Conservation (phyloP, 2,113 vertebrate species). For the Rhizomys pruinosus region DNA sequence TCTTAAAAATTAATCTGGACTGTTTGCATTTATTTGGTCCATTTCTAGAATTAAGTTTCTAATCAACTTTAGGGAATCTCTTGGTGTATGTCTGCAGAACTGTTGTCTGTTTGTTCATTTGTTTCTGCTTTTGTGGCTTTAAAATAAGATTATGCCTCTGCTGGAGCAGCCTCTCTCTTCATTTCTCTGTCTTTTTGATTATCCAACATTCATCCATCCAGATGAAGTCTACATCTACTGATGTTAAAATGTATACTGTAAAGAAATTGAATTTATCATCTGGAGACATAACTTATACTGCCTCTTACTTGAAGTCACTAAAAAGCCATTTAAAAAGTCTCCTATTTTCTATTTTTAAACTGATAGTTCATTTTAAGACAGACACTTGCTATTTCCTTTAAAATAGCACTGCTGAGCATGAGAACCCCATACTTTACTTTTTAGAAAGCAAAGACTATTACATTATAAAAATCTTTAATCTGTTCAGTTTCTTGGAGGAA, state of each 20-base stretch:
- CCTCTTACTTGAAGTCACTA: neutral
- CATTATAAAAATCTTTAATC: slow-evolving; percentile 35
- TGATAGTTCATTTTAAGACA: slow-evolving; percentile 58
- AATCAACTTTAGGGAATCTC: neutral
- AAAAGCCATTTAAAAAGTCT: slow-evolving; percentile 13
- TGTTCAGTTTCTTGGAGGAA: slow-evolving; percentile 52
- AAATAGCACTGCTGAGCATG: slow-evolving; percentile 12
- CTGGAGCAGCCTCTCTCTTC: neutral
- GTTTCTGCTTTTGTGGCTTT: slow-evolving; percentile 29
- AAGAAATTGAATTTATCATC: neutral
- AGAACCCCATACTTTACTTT: slow-evolving; percentile 57
- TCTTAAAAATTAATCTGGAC: neutral
- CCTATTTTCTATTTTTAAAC: slow-evolving; percentile 43
- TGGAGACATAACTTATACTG: neutral
- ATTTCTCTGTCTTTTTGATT: slow-evolving; percentile 17
- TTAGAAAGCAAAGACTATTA: slow-evolving; percentile 53
- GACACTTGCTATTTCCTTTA: slow-evolving; percentile 41
- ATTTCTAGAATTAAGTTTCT: slow-evolving; percentile 27
- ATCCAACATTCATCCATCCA: slow-evolving; percentile 27
- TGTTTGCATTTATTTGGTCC: neutral
- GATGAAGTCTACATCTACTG: neutral
- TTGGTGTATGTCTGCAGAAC: slow-evolving; percentile 5
- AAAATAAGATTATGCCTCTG: slow-evolving; percentile 34
- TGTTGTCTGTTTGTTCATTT: neutral
- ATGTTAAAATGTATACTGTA: slow-evolving; percentile 36